Evolutionary conservation across 2,797 vertebrate genomes (phyloP).

Genomic region (Nyctalus aviator): DNA sequence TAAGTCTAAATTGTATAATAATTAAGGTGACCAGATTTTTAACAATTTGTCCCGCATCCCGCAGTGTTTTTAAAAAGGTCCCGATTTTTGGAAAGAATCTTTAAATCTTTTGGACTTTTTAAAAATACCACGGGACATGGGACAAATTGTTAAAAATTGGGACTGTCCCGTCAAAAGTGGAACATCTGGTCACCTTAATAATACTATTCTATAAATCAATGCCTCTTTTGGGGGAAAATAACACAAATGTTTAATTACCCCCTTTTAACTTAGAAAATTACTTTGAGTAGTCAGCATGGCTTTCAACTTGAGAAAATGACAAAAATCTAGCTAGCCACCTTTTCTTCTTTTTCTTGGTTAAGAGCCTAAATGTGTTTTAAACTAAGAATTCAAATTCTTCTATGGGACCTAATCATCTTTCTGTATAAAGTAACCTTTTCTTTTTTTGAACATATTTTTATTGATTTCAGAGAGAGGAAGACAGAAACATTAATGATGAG

Average conservation of each 20-base stretch:
- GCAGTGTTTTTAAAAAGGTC: no score
- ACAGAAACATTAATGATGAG: no score
- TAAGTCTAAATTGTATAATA: neutral
- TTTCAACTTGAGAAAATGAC: constrained; percentile 16
- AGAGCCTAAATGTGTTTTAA: neutral
- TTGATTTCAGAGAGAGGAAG: no score
- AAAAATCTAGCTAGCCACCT: neutral
- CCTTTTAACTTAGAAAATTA: constrained; percentile 23
- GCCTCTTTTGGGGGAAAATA: neutral
- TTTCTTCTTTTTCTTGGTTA: constrained; percentile 50
- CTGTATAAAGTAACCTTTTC: constrained; percentile 20
- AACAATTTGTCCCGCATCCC: no score
- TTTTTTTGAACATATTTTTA: no score
- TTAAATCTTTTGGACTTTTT: no score
- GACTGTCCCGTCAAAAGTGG: no score
- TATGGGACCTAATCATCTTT: constrained; percentile 9
- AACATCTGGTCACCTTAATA: neutral
- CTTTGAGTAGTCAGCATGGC: neutral
- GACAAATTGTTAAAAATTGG: no score
- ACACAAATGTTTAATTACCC: neutral
- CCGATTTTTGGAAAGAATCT: no score
- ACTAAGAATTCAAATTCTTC: constrained; percentile 45
- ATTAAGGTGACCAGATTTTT: no score
- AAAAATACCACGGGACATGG: no score
- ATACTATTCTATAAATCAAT: neutral